Percentiles rank a stretch among this genome's conserved stretches.
These are phyloP conservation scores for Orussus abietinus DNA, from an alignment of 1,140 invertebrate species.

Conservation along the genomic window DNA sequence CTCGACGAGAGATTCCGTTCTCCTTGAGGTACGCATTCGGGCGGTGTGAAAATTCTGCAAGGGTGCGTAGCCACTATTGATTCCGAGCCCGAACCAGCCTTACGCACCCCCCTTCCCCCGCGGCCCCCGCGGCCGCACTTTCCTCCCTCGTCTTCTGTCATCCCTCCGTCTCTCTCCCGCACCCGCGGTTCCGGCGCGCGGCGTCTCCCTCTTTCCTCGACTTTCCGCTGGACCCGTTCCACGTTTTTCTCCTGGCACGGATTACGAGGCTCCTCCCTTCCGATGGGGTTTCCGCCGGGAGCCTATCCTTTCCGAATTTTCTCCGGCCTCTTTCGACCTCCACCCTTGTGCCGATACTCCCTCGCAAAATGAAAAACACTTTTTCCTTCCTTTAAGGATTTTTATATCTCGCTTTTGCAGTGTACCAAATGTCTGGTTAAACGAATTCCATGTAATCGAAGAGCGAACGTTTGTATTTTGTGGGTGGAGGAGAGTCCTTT, in stretches of 20 bases:
- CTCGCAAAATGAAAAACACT: too few relatives aligned
- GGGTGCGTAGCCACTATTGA: constrained; percentile 43
- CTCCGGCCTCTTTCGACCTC: constrained; percentile 10
- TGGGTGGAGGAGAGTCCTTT: too few relatives aligned
- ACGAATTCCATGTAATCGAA: too few relatives aligned
- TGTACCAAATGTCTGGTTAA: too few relatives aligned
- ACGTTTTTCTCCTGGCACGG: constrained; percentile 20
- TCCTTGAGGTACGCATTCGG: constrained; percentile 18
- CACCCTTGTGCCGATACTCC: too few relatives aligned
- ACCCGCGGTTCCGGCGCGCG: too few relatives aligned
- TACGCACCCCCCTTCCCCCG: constrained; percentile 25
- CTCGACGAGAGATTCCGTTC: constrained; percentile 1
- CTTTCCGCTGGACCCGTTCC: constrained; percentile 13
- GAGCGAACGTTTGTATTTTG: too few relatives aligned
- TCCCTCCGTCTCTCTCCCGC: constrained; percentile 14
- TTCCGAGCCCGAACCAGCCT: constrained; percentile 32
- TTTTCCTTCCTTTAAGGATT: too few relatives aligned
- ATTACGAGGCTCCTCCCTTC: constrained; percentile 20
- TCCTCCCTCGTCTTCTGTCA: constrained; percentile 19
- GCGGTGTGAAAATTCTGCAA: constrained; percentile 38
- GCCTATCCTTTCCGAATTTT: constrained; percentile 14
- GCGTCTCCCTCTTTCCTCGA: constrained; percentile 5
- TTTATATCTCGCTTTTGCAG: too few relatives aligned
- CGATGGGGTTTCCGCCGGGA: too few relatives aligned
- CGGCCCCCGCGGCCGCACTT: constrained; percentile 11